Percentiles rank a stretch among this genome's conserved stretches.
phyloP scores from a whole-genome alignment of 2,888 invertebrate species.

The Drosophila eohydei region DNA sequence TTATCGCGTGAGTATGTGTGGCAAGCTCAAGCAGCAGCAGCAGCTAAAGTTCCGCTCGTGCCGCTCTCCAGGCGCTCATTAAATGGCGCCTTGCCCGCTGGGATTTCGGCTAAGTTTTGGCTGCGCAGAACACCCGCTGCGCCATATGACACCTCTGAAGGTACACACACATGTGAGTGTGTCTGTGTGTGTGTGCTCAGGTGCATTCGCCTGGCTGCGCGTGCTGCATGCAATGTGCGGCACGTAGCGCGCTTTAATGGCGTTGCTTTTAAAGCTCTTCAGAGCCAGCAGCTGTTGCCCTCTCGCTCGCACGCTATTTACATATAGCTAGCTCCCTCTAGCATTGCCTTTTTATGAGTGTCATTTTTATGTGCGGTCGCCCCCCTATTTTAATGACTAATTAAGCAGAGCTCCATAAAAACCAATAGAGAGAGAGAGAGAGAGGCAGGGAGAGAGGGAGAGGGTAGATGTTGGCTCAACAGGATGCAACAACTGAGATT shows the following conservation, averaged over 20 bases:
- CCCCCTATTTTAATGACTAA: constrained; percentile 71
- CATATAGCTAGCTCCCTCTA: constrained; percentile 8
- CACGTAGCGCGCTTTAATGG: constrained; percentile 65
- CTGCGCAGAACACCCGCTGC: constrained; percentile 71
- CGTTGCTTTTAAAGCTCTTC: constrained; percentile 74
- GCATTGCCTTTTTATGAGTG: constrained; percentile 61
- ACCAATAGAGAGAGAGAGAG: not conserved
- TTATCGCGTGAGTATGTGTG: constrained; percentile 69
- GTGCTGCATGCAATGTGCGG: constrained; percentile 72
- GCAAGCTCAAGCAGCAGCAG: constrained; percentile 7
- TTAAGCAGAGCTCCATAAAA: constrained; percentile 69
- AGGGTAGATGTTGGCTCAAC: constrained; percentile 26
- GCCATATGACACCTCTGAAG: constrained; percentile 73
- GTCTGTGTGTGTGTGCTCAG: constrained; percentile 52
- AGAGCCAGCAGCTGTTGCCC: constrained; percentile 19
- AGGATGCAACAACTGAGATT: constrained; percentile 41
- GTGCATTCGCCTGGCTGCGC: constrained; percentile 64
- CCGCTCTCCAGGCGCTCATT: constrained; percentile 74
- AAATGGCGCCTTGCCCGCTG: constrained; percentile 76
- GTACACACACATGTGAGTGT: not conserved
- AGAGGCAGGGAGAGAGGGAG: constrained; percentile 5
- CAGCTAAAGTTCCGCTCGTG: constrained; percentile 25
- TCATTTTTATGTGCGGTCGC: constrained; percentile 64
- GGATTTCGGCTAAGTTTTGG: constrained; percentile 67
- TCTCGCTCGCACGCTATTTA: constrained; percentile 6